Evolutionary conservation across 1,140 invertebrate species (phyloP), one percentile per base, ranked within the genome.

Genomic region (Caenorhabditis brenneri): DNA sequence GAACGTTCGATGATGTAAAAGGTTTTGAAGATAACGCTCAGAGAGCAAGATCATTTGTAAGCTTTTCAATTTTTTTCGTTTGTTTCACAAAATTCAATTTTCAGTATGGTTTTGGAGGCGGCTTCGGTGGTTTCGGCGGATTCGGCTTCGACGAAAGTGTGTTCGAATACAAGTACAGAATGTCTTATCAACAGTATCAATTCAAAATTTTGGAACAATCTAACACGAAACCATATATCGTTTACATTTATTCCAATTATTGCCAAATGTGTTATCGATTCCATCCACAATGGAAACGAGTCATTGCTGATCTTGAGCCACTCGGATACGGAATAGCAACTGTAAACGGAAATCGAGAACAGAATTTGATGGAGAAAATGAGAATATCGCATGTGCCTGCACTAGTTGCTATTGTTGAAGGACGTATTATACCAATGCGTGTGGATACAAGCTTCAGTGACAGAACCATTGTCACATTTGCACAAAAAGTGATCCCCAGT

Each of bases 291-390:
- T 89, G 88, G 88, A 86, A 87, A 69, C 79, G 69, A 24, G 89
- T 88, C 16, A 87, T 88, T 7, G 82, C 84, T 16, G 88, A 89
- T 87, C 53, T 89, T 7, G 88, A 90, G 65, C 82, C 87, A 39
- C 74, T 89, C 9, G 88, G 88, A 9, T 89, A 89, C 49, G 88
- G 88, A 16, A 82, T 89, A 27, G 88, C 85, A 0, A 89, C 88
- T 7, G 87, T 90, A 6, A 89, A 89, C 79, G 88, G 88, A 6
- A 80, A 87, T 33, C 79, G 48, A 5, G 88, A 89, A 27, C 86
- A 88, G 19, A 89, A 88, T 84, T 81, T 89, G 12, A 79, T 90
- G 16, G 89, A 90, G 51, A 89, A 88, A 53, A 82, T 89, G 51
- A 69, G 88, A n/a, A 81, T 88, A 31, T 82, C 60, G 33, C 81